Percentiles rank a stretch among this genome's conserved stretches.
phyloP scores from a whole-genome alignment of 2,888 invertebrate genomes.

The Scaptomyza polygonia region DNA sequence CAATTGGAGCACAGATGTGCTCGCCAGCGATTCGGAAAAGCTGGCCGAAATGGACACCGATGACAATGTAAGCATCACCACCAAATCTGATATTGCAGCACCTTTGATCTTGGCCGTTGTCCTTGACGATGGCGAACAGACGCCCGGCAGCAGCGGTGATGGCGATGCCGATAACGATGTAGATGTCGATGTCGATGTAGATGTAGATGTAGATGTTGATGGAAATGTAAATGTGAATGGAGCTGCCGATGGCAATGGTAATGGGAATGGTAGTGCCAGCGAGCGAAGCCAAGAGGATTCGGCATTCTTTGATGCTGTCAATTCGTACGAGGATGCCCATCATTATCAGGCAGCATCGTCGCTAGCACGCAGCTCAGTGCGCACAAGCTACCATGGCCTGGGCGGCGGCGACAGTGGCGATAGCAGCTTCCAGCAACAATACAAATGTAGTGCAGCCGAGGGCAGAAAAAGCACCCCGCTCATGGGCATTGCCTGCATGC shows the following conservation, averaged over 20 bases:
- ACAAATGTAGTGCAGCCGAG: conserved; percentile 80
- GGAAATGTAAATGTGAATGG: conserved; percentile 25
- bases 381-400: conserved; percentile 82
- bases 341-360: conserved; percentile 80
- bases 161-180: conserved; percentile 46
- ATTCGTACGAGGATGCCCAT: conserved; percentile 78
- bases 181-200: not conserved
- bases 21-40: conserved; percentile 96
- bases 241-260: conserved; percentile 1
- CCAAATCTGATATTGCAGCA: conserved; percentile 90
- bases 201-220: not conserved
- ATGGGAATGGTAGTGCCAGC: conserved; percentile 75
- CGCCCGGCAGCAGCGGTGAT: conserved; percentile 78
- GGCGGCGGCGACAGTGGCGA: conserved; percentile 82
- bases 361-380: conserved; percentile 83
- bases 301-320: conserved; percentile 81
- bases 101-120: conserved; percentile 41
- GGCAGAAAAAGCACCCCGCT: conserved; percentile 73
- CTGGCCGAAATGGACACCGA: conserved; percentile 92
- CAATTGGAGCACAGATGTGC: conserved; percentile 98
- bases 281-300: conserved; percentile 82
- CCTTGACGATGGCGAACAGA: conserved; percentile 71
- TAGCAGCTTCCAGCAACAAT: conserved; percentile 83
- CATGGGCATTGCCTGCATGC: conserved; percentile 79
- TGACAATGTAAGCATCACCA: conserved; percentile 88